Evolutionary conservation across 1,140 invertebrate species (phyloP), one percentile per base, ranked within the genome.

Genomic region (Lepidotrigona ventralis): DNA sequence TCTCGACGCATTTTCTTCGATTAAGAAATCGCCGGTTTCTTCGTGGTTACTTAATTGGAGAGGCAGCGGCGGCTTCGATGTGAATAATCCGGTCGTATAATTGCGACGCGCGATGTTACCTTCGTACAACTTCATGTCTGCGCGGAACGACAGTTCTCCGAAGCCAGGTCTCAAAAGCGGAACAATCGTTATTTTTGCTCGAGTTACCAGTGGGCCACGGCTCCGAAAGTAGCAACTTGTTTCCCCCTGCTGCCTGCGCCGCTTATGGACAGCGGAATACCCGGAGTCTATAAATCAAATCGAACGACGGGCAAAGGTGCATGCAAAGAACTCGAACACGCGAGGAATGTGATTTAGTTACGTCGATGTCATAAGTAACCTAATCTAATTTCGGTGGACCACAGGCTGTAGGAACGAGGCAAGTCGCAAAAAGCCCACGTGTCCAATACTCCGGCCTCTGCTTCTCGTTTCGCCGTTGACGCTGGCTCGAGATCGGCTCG

Each of bases 261-360:
- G 81, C 70, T 86, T 86, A 86, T 79, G 75, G 66, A 64, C 33
- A 80, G 26, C 56, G 63, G 60, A 63, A 70, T 86, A 84, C 64
- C 78, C 74, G 64, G 69, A 78, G 64, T 68, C 87, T 68, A 86
- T 84, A 81, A 85, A 85, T 85, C 84, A 83, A 83, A 83, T 14
- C 21, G 70, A 51, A 83, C 81, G 80, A 83, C 66, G 63, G 81
- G 80, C 73, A 83, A 78, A 74, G 80, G 84, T 79, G 64, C 81
- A 77, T 80, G 83, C 85, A 79, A 70, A 81, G 81, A 88, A 86
- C 74, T 75, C 60, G 66, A 74, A 74, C 73, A 80, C 86, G 74
- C 87, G 85, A 77, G 51, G 88, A 89, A 89, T 88, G 88, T 75
- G 74, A 84, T 88, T 88, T 76, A 83, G 58, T 82, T 74, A 68